These are phyloP conservation scores for Anabas testudineus DNA, from an alignment of 2,797 vertebrate genomes.

Conservation along the genomic window DNA sequence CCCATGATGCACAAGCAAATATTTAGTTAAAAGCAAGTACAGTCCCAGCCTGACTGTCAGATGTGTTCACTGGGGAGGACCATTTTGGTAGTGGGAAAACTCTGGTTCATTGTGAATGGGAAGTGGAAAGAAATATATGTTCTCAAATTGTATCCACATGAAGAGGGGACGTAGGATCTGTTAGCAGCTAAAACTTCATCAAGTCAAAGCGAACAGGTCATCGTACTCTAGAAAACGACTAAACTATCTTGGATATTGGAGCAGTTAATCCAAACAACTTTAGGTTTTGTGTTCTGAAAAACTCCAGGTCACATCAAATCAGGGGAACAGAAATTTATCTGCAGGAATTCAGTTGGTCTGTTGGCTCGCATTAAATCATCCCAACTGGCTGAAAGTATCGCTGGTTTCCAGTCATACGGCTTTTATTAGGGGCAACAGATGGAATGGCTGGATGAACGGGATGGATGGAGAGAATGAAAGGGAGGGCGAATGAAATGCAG, in stretches of 20 bases:
- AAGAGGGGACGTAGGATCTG: constrained; percentile 24
- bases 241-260: constrained; percentile 13
- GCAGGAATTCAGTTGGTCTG: constrained; percentile 41
- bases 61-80: background rate
- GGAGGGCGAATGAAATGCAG: constrained; percentile 53
- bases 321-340: constrained; percentile 46
- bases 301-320: constrained; percentile 46
- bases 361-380: constrained; percentile 58
- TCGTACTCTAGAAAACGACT: constrained; percentile 6
- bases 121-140: constrained; percentile 13
- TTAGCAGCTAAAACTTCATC: constrained; percentile 19
- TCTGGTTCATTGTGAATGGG: constrained; percentile 1
- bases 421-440: constrained; percentile 60
- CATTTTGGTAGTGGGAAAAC: constrained; percentile 9
- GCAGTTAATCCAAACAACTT: constrained; percentile 44
- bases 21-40: too few relatives aligned
- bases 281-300: constrained; percentile 18
- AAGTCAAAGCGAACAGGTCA: constrained; percentile 12
- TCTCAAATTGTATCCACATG: constrained; percentile 13
- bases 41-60: background rate
- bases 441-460: constrained; percentile 30
- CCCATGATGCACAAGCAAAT: too few relatives aligned
- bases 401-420: constrained; percentile 56
- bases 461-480: constrained; percentile 46
- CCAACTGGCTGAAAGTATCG: constrained; percentile 32